Conservation (phyloP, 2,888 invertebrate genomes). For the Hydraecia micacea region DNA sequence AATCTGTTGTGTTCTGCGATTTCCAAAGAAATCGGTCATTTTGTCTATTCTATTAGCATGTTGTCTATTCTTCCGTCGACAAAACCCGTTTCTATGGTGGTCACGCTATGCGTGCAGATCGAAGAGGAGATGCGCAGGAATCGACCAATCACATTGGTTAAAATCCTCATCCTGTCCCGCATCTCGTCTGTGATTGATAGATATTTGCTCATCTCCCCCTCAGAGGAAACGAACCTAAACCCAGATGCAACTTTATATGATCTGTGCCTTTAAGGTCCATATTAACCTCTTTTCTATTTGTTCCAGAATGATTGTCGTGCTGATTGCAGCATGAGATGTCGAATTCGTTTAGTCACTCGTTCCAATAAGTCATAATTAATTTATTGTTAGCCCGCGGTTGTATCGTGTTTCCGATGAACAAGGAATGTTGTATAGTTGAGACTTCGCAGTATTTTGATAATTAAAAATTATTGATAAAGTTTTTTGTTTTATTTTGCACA, state of each 20-base stretch:
- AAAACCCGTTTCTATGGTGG: not conserved
- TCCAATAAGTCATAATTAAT: slow-evolving; percentile 78
- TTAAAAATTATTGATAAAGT: slow-evolving; percentile 66
- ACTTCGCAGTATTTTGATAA: slow-evolving; percentile 85
- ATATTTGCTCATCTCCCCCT: not conserved
- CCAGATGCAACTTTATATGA: not conserved
- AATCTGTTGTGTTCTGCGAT: not conserved
- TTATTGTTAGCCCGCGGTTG: slow-evolving; percentile 68
- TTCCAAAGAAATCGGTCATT: not conserved
- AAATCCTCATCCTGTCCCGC: too few relatives aligned
- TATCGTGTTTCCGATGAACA: slow-evolving; percentile 69
- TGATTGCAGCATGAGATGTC: slow-evolving; percentile 83
- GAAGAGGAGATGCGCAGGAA: not conserved
- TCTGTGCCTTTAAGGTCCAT: not conserved
- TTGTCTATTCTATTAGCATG: not conserved
- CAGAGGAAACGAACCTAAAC: not conserved
- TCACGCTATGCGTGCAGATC: not conserved
- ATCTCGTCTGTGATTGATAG: not conserved
- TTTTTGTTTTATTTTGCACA: slow-evolving; percentile 25
- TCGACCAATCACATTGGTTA: not conserved
- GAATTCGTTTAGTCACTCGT: slow-evolving; percentile 66
- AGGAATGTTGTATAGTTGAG: slow-evolving; percentile 70
- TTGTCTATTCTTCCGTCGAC: not conserved
- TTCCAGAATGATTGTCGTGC: slow-evolving; percentile 89
- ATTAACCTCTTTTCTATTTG: slow-evolving; percentile 62